Evolutionary conservation across 1,140 invertebrate species (phyloP).

Genomic region (Sitobion miscanthi): DNA sequence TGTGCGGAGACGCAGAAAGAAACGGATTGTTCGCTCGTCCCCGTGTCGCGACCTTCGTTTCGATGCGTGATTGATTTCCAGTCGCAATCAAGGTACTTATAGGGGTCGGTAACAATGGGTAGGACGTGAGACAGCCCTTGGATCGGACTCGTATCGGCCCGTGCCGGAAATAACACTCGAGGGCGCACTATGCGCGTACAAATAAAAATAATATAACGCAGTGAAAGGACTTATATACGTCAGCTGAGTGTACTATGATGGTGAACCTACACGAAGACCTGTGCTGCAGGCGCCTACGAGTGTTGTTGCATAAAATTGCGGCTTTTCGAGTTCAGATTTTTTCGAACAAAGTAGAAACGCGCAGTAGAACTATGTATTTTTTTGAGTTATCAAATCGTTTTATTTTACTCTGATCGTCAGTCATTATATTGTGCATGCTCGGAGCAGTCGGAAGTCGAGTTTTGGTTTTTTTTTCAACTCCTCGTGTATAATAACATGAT

Average conservation of each 20-base stretch:
- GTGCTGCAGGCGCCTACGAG: too few relatives aligned
- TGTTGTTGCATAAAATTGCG: too few relatives aligned
- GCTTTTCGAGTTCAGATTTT: background rate
- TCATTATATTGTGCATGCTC: background rate
- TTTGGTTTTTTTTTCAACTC: background rate
- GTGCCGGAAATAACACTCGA: background rate
- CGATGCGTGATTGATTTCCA: background rate
- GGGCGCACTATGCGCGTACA: too few relatives aligned
- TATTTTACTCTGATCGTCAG: background rate
- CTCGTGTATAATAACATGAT: too few relatives aligned
- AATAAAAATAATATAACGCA: background rate
- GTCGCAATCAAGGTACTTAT: background rate
- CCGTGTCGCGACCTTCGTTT: background rate
- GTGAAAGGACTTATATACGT: background rate
- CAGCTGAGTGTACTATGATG: background rate
- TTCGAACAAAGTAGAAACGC: too few relatives aligned
- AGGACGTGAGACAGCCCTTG: background rate
- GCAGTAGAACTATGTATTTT: background rate
- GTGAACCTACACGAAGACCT: background rate
- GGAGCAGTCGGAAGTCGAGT: background rate
- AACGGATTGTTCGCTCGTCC: background rate
- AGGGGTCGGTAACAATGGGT: too few relatives aligned
- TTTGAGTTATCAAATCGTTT: background rate
- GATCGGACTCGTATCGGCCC: background rate
- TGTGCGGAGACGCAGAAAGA: background rate